Conservation (phyloP, 2,113 vertebrate species). For the Tautogolabrus adspersus region DNA sequence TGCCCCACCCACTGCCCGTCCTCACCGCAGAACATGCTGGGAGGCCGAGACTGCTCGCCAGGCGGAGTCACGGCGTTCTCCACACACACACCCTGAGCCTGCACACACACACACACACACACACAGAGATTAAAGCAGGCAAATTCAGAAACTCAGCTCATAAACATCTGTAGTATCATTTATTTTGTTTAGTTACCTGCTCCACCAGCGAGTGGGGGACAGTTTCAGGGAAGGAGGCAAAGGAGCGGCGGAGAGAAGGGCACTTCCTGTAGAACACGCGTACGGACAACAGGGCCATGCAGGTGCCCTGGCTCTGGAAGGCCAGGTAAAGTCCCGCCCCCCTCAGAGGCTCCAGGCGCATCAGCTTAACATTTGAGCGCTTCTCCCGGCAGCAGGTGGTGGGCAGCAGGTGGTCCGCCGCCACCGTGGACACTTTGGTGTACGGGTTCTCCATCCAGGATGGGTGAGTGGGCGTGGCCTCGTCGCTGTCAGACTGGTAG, state of each 20-base stretch:
- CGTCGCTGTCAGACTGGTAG: constrained; percentile 78
- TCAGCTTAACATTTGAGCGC: constrained; percentile 85
- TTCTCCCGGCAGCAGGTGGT: constrained; percentile 31
- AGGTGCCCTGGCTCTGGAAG: constrained; percentile 89
- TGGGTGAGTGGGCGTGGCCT: constrained; percentile 79
- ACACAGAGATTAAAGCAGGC: neutral
- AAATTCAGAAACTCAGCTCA: neutral
- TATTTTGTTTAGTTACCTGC: constrained; percentile 54
- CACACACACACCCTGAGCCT: constrained; percentile 86
- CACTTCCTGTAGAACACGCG: constrained; percentile 89
- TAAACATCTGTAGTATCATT: too few species aligned
- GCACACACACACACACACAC: constrained; percentile 15
- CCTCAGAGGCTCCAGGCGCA: constrained; percentile 80
- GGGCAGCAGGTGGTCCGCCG: constrained; percentile 84
- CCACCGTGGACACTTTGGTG: constrained; percentile 85
- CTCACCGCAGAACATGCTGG: constrained; percentile 89
- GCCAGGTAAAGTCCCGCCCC: constrained; percentile 88
- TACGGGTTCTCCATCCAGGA: constrained; percentile 90
- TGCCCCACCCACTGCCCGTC: constrained; percentile 90
- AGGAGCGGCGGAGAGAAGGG: constrained; percentile 75
- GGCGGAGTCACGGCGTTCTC: constrained; percentile 75
- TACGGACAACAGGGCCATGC: constrained; percentile 89
- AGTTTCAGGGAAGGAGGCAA: constrained; percentile 86
- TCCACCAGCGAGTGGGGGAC: constrained; percentile 87
- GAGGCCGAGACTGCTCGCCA: constrained; percentile 68